A percentile compares a stretch with the other conserved stretches of the same genome.
Evolutionary conservation across 2,888 invertebrate species (phyloP).

Genomic region (Polyploca ridens): DNA sequence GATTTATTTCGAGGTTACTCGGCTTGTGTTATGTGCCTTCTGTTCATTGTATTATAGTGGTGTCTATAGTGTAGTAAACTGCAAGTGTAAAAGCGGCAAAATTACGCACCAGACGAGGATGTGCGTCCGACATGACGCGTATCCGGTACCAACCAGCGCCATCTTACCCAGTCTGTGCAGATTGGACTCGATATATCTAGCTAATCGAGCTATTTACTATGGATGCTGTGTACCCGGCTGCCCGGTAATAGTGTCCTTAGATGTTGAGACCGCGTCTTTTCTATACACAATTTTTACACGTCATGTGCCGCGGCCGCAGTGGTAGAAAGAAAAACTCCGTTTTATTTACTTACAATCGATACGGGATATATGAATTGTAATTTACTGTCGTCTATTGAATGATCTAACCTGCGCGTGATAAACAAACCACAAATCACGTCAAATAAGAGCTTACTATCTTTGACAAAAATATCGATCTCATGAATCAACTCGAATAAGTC

Average conservation of each 20-base stretch:
- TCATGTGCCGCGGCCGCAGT: not conserved
- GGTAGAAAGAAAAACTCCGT: not conserved
- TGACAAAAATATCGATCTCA: too few species aligned
- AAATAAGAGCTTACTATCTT: too few species aligned
- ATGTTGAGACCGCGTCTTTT: not conserved
- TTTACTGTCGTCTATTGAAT: too few species aligned
- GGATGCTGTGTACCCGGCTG: constrained; percentile 23
- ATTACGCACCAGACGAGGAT: constrained; percentile 71
- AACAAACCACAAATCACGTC: too few species aligned
- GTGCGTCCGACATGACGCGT: constrained; percentile 76
- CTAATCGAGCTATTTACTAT: constrained; percentile 46
- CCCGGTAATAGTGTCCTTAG: not conserved
- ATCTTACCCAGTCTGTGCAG: constrained; percentile 51
- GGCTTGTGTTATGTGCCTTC: constrained; percentile 37
- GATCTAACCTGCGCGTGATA: too few species aligned
- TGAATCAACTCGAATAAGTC: too few species aligned
- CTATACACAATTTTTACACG: too few species aligned
- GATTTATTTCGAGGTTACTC: constrained; percentile 61
- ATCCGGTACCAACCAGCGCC: constrained; percentile 63
- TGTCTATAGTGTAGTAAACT: constrained; percentile 45
- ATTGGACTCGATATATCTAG: constrained; percentile 51
- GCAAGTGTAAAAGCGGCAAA: constrained; percentile 65
- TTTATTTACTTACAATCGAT: not conserved
- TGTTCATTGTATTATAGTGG: constrained; percentile 53
- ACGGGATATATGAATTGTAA: too few species aligned